These are phyloP conservation scores for Cybosia mesomella DNA, from an alignment of 2,888 invertebrate species.

Conservation along the genomic window DNA sequence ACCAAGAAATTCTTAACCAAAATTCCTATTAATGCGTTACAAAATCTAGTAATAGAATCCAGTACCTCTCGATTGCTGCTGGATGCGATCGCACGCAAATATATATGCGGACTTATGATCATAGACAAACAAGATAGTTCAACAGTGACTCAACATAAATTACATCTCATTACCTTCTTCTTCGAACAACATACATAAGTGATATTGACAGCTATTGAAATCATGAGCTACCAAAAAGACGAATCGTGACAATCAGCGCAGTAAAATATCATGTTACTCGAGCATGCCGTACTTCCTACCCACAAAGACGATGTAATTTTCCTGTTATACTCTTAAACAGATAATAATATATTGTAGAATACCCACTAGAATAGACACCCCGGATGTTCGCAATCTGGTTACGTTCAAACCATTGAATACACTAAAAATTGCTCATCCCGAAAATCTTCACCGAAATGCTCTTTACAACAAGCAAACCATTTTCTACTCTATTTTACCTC, in stretches of 20 bases:
- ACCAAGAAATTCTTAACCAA: neutral
- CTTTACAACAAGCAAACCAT: conserved; percentile 18
- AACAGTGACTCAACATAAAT: neutral
- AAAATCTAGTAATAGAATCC: neutral
- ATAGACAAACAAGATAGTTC: neutral
- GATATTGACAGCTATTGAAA: conserved; percentile 19
- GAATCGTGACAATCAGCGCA: conserved; percentile 31
- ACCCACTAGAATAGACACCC: conserved; percentile 78
- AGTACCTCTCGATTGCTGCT: neutral
- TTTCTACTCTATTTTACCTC: conserved; percentile 29
- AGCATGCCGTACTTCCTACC: conserved; percentile 61
- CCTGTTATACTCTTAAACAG: conserved; percentile 66
- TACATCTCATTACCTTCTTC: neutral
- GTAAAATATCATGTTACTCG: conserved; percentile 64
- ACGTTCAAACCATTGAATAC: conserved; percentile 83
- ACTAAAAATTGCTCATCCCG: conserved; percentile 85
- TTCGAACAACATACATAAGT: conserved; percentile 2
- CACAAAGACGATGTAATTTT: conserved; percentile 71
- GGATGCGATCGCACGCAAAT: too few species aligned
- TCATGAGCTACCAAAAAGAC: conserved; percentile 17
- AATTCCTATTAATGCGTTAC: neutral
- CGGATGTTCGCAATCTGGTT: conserved; percentile 86
- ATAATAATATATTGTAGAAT: conserved; percentile 67
- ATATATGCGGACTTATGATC: neutral
- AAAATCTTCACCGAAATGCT: conserved; percentile 51